Percentiles rank a stretch among this genome's conserved stretches.
Evolutionary conservation across 1,140 invertebrate genomes (phyloP).

Genomic region (Sipha flava): DNA sequence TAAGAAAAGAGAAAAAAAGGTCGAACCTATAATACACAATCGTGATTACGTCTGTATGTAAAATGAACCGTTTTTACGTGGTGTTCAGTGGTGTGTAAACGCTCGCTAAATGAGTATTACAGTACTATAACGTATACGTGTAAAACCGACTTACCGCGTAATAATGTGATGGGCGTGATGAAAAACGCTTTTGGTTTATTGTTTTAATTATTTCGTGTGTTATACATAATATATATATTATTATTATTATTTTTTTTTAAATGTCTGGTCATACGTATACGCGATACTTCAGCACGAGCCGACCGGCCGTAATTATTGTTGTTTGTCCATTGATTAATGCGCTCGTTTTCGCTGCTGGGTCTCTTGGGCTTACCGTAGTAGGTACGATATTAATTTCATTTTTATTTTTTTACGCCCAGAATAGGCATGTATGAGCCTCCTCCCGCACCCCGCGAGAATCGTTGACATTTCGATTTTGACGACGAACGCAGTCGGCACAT

Average conservation of each 20-base stretch:
- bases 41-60: too few relatives aligned
- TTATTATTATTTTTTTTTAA: neutral
- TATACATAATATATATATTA: too few relatives aligned
- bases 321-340: neutral
- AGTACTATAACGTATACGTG: too few relatives aligned
- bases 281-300: neutral
- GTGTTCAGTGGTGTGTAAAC: too few relatives aligned
- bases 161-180: neutral
- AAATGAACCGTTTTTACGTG: too few relatives aligned
- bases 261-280: too few relatives aligned
- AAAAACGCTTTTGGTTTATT: neutral
- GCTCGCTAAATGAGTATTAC: too few relatives aligned
- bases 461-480: constrained; percentile 29
- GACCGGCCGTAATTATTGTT: neutral
- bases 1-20: too few relatives aligned
- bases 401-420: neutral
- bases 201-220: neutral
- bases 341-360: neutral
- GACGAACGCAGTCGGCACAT: neutral
- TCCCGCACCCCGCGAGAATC: neutral
- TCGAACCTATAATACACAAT: too few relatives aligned
- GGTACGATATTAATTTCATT: too few relatives aligned
- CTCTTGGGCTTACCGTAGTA: neutral
- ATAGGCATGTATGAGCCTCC: neutral
- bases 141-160: too few relatives aligned